Evolutionary conservation across 2,113 vertebrate species (phyloP).

Genomic region (Antechinus flavipes): DNA sequence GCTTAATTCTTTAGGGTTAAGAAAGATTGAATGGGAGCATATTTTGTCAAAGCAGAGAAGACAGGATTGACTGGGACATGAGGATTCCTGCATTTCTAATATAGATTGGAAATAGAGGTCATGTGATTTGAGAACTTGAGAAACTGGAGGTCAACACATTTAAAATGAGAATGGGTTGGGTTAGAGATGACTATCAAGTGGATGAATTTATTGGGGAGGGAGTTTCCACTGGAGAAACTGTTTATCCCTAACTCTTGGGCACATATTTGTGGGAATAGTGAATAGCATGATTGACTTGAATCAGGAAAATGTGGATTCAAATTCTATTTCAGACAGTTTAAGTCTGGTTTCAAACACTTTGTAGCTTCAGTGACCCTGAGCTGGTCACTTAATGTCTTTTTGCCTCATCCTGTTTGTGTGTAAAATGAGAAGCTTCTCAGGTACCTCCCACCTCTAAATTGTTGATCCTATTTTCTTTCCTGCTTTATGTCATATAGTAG

Average conservation of each 20-base stretch:
- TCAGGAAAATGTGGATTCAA: neutral
- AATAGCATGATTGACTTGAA: neutral
- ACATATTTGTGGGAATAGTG: neutral
- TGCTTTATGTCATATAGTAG: conserved; percentile 28
- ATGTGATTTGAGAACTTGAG: too few relatives aligned
- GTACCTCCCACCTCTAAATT: neutral
- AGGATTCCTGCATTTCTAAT: too few relatives aligned
- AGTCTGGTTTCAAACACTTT: neutral
- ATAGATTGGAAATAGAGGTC: too few relatives aligned
- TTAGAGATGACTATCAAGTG: too few relatives aligned
- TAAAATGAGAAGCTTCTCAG: neutral
- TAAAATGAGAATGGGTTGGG: too few relatives aligned
- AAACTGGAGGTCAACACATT: too few relatives aligned
- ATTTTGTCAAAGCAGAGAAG: too few relatives aligned
- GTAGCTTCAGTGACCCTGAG: neutral
- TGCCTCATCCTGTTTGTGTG: conserved; percentile 21
- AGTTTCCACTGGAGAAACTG: neutral
- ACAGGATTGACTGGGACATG: too few relatives aligned
- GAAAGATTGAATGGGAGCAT: too few relatives aligned
- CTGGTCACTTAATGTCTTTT: conserved; percentile 28
- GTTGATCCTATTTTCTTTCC: neutral
- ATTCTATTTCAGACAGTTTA: neutral
- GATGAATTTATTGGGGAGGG: too few relatives aligned
- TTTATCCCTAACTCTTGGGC: neutral
- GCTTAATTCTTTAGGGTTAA: too few relatives aligned